Conservation (phyloP, 2,113 vertebrate genomes). For the Pelecanoides urinatrix region DNA sequence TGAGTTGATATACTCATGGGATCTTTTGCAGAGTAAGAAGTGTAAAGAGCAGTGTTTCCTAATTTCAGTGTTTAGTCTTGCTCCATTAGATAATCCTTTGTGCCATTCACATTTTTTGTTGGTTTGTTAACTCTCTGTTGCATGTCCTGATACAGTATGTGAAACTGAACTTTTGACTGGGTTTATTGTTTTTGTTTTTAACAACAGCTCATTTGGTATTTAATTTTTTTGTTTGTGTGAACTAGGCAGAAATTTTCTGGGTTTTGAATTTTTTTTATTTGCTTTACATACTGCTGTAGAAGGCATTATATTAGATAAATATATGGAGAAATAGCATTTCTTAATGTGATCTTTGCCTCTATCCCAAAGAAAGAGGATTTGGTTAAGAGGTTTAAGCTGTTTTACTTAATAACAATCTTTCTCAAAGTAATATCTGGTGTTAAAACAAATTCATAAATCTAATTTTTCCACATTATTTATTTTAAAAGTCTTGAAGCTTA, state of each 20-base stretch:
- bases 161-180: background rate
- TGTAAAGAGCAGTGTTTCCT: background rate
- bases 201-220: background rate
- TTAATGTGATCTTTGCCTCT: background rate
- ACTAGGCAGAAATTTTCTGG: background rate
- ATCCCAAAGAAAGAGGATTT: background rate
- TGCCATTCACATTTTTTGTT: background rate
- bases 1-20: background rate
- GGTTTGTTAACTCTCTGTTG: background rate
- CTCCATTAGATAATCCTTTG: background rate
- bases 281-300: background rate
- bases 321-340: background rate
- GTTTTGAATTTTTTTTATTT: background rate
- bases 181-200: background rate
- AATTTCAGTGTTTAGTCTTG: background rate
- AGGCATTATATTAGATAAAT: background rate
- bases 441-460: background rate
- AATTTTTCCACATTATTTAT: background rate
- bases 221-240: background rate
- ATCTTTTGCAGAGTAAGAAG: background rate
- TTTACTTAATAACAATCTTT: background rate
- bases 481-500: background rate
- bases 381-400: background rate
- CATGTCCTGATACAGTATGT: background rate
- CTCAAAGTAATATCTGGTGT: background rate